Evolutionary conservation across 2,113 vertebrate species (phyloP).

Genomic region (Mungos mungo): DNA sequence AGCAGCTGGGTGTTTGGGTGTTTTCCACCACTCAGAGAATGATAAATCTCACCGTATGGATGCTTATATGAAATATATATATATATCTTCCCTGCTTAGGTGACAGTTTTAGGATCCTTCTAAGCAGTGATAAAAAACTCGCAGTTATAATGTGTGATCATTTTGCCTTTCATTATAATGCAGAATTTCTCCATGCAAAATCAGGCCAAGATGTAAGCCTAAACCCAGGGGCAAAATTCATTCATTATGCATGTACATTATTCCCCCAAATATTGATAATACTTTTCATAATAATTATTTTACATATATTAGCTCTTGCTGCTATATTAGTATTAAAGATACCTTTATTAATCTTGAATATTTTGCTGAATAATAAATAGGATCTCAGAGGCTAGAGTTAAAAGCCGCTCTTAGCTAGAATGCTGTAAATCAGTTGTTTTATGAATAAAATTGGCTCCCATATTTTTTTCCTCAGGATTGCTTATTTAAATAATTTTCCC

Average conservation of each 20-base stretch:
- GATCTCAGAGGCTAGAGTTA: slow-evolving; percentile 78
- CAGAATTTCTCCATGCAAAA: slow-evolving; percentile 87
- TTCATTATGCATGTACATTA: slow-evolving; percentile 94
- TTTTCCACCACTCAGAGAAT: slow-evolving; percentile 64
- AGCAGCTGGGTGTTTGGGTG: slow-evolving; percentile 45
- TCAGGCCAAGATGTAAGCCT: slow-evolving; percentile 89
- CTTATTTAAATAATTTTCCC: slow-evolving; percentile 79
- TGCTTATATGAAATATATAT: slow-evolving; percentile 66
- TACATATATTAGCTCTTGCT: slow-evolving; percentile 93
- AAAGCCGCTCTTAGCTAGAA: slow-evolving; percentile 70
- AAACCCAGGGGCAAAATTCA: slow-evolving; percentile 91
- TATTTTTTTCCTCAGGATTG: slow-evolving; percentile 78
- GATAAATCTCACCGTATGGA: slow-evolving; percentile 69
- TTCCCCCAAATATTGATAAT: slow-evolving; percentile 95
- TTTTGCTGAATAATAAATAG: slow-evolving; percentile 83
- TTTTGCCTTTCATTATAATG: slow-evolving; percentile 87
- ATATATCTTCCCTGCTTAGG: slow-evolving; percentile 80
- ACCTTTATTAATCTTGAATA: slow-evolving; percentile 89
- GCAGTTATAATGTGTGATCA: slow-evolving; percentile 89
- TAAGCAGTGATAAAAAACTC: slow-evolving; percentile 84
- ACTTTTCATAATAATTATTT: slow-evolving; percentile 92
- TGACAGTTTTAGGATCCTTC: slow-evolving; percentile 86
- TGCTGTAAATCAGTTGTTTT: slow-evolving; percentile 70
- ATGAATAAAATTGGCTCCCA: slow-evolving; percentile 74
- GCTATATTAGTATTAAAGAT: slow-evolving; percentile 89